phyloP scores from a whole-genome alignment of 2,888 invertebrate species.

The Conomelus anceps region DNA sequence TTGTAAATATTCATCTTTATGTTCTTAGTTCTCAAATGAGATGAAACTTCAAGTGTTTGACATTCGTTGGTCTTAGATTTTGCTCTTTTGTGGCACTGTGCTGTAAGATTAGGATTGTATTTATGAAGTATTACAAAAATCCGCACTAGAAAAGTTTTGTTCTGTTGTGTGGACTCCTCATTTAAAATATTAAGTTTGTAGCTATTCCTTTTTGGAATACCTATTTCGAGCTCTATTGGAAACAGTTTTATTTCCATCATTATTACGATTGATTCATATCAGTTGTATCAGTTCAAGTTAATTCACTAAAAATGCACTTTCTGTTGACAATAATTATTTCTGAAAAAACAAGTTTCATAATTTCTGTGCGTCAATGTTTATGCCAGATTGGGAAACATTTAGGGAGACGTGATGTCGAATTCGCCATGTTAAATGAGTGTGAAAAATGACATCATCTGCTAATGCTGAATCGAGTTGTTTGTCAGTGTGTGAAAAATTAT shows the following conservation, averaged over 20 bases:
- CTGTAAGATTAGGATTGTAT: neutral
- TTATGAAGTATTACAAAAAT: too few species aligned
- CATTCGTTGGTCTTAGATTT: neutral
- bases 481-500: neutral
- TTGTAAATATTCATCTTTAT: neutral
- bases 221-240: neutral
- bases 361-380: neutral
- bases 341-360: neutral
- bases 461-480: neutral
- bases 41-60: neutral
- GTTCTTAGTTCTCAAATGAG: neutral
- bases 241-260: neutral
- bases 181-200: neutral
- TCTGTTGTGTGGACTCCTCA: neutral
- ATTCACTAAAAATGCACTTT: neutral
- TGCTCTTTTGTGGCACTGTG: neutral
- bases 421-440: neutral
- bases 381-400: neutral
- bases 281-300: neutral
- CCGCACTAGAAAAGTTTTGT: too few species aligned
- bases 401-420: neutral
- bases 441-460: neutral
- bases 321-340: neutral
- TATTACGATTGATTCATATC: neutral
- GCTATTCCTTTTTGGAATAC: neutral